Base-by-base conservation (phyloP, 2,113 vertebrate genomes). In the Lepisosteus osseus region DNA sequence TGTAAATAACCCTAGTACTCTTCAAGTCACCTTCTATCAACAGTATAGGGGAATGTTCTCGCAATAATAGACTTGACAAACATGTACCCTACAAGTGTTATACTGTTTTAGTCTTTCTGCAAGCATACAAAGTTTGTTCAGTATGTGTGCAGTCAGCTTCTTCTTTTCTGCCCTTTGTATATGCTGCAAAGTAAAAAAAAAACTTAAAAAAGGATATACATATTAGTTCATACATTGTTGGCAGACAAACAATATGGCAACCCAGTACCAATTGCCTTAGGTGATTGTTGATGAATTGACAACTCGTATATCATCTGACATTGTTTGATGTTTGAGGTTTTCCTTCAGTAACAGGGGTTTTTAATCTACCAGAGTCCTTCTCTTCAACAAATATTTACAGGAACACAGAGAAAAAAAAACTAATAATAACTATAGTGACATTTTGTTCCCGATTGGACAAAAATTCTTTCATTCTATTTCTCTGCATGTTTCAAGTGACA, bases 381-480 rank as follows among this genome's bases (percentile, higher is more conserved):
- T n/a, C 9, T 43, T 44, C 47, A 65, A 71, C 71, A 54, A 64
- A 73, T 47, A 69, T 57, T 71, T 68, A 63, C 76, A 9, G 47
- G 47, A 51, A 51, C 47, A 72, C 71, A 54, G 65, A 43, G 59
- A 69, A 65, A 82, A 70, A 29, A 29, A 29, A 29, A 29, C 29
- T 1, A 29, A 29, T 29, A 29, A 29, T 29, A 29, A 29, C 29
- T 29, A 29, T 29, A 29, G 2, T 29, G 29, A 29, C 29, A 29
- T 29, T 29, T 29, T 29, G 29, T 29, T 29, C 29, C 29, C 29
- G 2, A 29, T 29, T 29, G 29, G 29, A 29, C 29, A 29, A 29
- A 29, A 29, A 29, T 29, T 29, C 1, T 29, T 29, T 29, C 29
- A 29, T 29, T 29, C 29, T 29, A 29, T 29, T 29, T 29, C 29